Conservation (phyloP, 2,113 vertebrate species). For the Leucopternis melanops region DNA sequence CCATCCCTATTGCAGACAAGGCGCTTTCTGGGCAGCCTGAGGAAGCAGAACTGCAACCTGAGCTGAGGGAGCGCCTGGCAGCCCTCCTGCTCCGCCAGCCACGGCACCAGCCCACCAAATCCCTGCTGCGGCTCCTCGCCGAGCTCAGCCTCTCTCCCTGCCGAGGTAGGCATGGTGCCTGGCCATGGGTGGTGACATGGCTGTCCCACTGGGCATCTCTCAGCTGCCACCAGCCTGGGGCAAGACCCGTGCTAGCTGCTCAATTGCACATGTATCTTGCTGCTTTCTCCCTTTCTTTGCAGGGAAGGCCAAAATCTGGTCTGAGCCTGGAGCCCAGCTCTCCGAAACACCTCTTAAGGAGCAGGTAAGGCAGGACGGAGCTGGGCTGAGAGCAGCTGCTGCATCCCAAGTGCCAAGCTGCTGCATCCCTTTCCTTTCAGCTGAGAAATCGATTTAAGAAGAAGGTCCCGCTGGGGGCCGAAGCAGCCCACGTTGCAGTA, state of each 20-base stretch:
- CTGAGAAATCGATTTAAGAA: conserved; percentile 65
- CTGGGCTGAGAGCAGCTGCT: neutral
- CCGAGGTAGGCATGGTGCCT: conserved; percentile 1
- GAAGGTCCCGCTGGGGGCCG: conserved; percentile 63
- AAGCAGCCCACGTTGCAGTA: conserved; percentile 66
- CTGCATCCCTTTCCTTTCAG: conserved; percentile 32
- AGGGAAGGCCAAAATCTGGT: conserved; percentile 6
- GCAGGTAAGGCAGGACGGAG: conserved; percentile 5
- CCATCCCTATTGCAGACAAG: conserved; percentile 55
- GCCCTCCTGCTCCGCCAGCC: conserved; percentile 69
- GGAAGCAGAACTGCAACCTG: conserved; percentile 35
- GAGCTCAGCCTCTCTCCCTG: conserved; percentile 19
- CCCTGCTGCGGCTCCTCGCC: neutral
- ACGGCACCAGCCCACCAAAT: conserved; percentile 49
- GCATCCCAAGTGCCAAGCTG: neutral
- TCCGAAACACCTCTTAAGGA: conserved; percentile 34
- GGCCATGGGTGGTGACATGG: fast-evolving
- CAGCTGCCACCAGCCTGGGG: fast-evolving
- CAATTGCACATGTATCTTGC: fast-evolving
- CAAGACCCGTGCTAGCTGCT: fast-evolving
- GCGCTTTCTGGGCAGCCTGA: neutral
- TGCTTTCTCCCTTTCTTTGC: neutral
- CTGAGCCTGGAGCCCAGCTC: neutral
- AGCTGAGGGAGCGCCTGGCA: conserved; percentile 58
- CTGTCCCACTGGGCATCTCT: neutral